Conservation (phyloP, 2,113 vertebrate genomes). For the Lasiurus borealis region DNA sequence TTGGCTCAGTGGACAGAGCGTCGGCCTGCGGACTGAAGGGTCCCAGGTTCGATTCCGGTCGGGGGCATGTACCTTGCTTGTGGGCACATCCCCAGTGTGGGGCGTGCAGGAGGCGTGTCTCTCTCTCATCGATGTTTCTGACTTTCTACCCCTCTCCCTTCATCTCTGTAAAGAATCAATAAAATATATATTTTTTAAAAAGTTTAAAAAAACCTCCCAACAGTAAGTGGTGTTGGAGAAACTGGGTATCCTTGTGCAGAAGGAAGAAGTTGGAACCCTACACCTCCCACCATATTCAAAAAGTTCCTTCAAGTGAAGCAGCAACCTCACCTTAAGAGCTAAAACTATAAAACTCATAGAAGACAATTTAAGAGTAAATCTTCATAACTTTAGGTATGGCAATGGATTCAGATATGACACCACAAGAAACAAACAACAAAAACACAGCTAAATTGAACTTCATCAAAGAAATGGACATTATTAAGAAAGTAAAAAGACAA, state of each 20-base stretch:
- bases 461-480: neutral
- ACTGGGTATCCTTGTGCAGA: neutral
- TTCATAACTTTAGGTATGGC: neutral
- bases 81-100: too few relatives aligned
- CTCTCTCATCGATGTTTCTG: too few relatives aligned
- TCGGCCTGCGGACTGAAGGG: too few relatives aligned
- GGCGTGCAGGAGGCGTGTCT: too few relatives aligned
- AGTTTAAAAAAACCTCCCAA: too few relatives aligned
- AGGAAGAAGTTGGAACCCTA: neutral
- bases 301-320: neutral
- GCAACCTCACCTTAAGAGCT: neutral
- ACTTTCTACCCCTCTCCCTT: too few relatives aligned
- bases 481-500: neutral
- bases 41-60: too few relatives aligned
- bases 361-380: neutral
- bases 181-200: too few relatives aligned
- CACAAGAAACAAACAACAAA: neutral
- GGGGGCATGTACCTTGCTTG: too few relatives aligned
- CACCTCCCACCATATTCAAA: neutral
- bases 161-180: too few relatives aligned
- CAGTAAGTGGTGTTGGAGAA: neutral
- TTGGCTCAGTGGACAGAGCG: too few relatives aligned
- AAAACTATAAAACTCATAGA: neutral
- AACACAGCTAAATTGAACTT: neutral
- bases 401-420: neutral